Conservation (phyloP, 2,113 vertebrate species). For the Sinocyclocheilus grahami region DNA sequence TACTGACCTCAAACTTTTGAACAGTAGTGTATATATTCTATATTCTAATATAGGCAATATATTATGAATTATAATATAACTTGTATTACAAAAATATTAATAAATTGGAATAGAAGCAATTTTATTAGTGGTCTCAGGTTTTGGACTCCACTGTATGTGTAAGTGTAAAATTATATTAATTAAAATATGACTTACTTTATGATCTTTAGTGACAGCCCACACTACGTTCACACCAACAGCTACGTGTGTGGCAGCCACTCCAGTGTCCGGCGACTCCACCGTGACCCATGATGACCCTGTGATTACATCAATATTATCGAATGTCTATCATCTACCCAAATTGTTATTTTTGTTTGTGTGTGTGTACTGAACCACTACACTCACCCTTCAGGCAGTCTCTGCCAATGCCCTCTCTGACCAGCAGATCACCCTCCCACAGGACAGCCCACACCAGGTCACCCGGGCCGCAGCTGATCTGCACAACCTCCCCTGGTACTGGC, state of each 20-base stretch:
- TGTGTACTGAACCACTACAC: background rate
- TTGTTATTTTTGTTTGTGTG: too few species aligned
- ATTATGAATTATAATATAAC: background rate
- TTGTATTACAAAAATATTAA: background rate
- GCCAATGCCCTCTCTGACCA: conserved; percentile 90
- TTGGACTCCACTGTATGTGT: background rate
- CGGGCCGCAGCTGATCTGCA: conserved; percentile 94
- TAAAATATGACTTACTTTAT: conserved; percentile 80
- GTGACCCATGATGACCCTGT: conserved; percentile 82
- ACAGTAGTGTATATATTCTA: background rate
- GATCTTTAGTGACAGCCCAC: conserved; percentile 94
- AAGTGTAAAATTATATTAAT: background rate
- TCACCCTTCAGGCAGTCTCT: conserved; percentile 89
- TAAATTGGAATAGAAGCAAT: too few species aligned
- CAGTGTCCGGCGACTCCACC: conserved; percentile 88
- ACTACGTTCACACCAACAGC: conserved; percentile 88
- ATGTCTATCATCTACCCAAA: too few species aligned
- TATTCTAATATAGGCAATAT: too few species aligned
- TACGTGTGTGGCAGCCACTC: conserved; percentile 85
- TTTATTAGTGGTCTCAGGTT: too few species aligned
- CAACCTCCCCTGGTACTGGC: conserved; percentile 86
- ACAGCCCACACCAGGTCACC: conserved; percentile 93
- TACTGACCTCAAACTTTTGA: background rate
- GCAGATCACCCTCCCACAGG: conserved; percentile 93
- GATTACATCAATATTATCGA: background rate